These are phyloP conservation scores for Ciconia nigra DNA, from an alignment of 2,797 vertebrate species.

Conservation along the genomic window DNA sequence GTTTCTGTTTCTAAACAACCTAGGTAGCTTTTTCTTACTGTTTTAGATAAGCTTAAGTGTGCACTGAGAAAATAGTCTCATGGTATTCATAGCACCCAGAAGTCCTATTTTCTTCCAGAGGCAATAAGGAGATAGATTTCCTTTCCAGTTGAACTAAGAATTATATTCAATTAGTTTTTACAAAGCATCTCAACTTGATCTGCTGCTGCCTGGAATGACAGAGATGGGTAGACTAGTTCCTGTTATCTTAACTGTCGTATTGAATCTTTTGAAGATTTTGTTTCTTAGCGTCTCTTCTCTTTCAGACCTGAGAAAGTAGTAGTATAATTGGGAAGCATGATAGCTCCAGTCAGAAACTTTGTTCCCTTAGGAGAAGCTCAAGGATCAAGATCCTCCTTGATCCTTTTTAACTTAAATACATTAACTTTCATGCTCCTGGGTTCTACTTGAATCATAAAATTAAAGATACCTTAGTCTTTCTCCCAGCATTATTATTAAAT, in stretches of 20 bases:
- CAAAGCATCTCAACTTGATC: neutral
- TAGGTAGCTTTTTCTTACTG: neutral
- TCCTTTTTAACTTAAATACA: neutral
- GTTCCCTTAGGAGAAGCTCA: neutral
- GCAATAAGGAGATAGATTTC: neutral
- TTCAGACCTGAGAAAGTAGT: neutral
- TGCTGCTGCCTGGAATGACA: neutral
- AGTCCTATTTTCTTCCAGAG: neutral
- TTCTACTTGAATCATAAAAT: neutral
- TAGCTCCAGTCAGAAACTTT: neutral
- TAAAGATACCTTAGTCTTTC: neutral
- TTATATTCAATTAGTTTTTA: neutral
- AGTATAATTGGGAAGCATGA: neutral
- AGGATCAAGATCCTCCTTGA: neutral
- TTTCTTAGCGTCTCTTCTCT: neutral
- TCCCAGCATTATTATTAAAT: neutral
- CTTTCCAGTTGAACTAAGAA: neutral
- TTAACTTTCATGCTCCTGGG: neutral
- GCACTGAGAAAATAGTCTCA: neutral
- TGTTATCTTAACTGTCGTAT: neutral
- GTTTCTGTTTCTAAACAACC: neutral
- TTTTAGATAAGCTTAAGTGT: neutral
- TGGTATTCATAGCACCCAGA: neutral
- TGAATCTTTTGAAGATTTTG: neutral
- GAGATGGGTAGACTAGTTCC: neutral